A percentile compares a stretch with the other conserved stretches of the same genome.
phyloP scores from a whole-genome alignment of 2,888 invertebrate genomes.

The Cryptus viduatorius region DNA sequence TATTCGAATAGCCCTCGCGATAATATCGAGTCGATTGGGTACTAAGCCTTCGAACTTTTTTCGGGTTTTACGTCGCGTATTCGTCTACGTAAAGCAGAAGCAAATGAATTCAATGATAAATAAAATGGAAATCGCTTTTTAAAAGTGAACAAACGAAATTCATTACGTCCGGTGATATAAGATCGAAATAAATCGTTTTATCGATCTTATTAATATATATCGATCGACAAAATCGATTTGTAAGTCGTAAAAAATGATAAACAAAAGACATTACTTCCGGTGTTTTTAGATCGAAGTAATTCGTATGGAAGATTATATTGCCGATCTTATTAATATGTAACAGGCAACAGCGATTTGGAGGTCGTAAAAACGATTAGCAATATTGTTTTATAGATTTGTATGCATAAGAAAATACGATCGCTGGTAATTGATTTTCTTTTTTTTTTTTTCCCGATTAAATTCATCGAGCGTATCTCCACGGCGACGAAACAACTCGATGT shows the following conservation, averaged over 20 bases:
- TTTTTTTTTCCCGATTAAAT: conserved; percentile 30
- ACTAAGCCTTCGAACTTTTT: no score
- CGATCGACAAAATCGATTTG: neutral
- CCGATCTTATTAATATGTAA: neutral
- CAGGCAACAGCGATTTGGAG: neutral
- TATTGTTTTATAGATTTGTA: neutral
- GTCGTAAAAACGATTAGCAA: neutral
- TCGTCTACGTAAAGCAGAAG: no score
- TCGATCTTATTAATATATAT: no score
- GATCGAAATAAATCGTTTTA: no score
- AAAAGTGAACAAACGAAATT: no score
- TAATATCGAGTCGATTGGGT: no score
- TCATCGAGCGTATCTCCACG: conserved; percentile 52
- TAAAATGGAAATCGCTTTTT: no score
- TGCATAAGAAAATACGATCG: neutral
- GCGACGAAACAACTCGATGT: conserved; percentile 15
- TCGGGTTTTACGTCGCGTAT: no score
- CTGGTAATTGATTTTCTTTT: neutral
- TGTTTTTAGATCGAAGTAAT: neutral
- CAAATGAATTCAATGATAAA: no score
- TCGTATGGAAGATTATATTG: neutral
- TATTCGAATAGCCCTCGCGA: neutral
- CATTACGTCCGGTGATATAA: no score
- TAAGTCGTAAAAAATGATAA: neutral
- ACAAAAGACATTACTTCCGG: neutral